Base-by-base conservation (phyloP, 2,797 vertebrate genomes). In the Xyrichtys novacula region DNA sequence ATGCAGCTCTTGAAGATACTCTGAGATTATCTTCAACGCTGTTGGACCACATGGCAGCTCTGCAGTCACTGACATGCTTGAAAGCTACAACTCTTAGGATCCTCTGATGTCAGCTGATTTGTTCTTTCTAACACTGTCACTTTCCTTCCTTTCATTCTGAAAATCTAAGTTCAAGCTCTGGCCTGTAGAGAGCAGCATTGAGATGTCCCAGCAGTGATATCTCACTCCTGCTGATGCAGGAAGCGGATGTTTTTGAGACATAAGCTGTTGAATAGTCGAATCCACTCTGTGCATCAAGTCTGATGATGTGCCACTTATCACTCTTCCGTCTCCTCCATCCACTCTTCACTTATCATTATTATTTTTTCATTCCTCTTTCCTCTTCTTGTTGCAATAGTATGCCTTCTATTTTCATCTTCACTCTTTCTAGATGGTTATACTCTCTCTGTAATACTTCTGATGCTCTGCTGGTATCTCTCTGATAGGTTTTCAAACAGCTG, bases 181-280 rank as follows among this genome's bases (percentile, higher is more conserved):
- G 25, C 53, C 89, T 72, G 49, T 42, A 78, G 88, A 80, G 86
- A 9, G 79, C 88, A 90, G 80, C 91, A 80, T 84, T 84, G 85
- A 71, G 29, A 74, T 73, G 59, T 48, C 39, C 7, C 55, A 38
- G 43, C 31, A 2, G 22, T 20, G 32, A 19, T 40, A 42, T 1
- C 6, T 7, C 32, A 15, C 20, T 22, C 2, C 47, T 26, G n/a
- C 14, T 74, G 54, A 17, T 52, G 28, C 38, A 66, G 53, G 29
- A 70, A 23, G 56, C 56, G 66, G 49, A 58, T 25, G n/a, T 61
- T 38, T 73, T 36, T 8, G 49, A 22, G 48, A 20, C 34, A 23
- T 29, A 48, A 56, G 64, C 57, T 65, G 55, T 22, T 72, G 43
- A 74, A 71, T 19, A 42, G 28, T 28, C 22, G 32, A 38, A 46